Percentiles rank a stretch among this genome's conserved stretches.
These are phyloP conservation scores for Eleginops maclovinus DNA, from an alignment of 2,113 vertebrate genomes.

Conservation along the genomic window DNA sequence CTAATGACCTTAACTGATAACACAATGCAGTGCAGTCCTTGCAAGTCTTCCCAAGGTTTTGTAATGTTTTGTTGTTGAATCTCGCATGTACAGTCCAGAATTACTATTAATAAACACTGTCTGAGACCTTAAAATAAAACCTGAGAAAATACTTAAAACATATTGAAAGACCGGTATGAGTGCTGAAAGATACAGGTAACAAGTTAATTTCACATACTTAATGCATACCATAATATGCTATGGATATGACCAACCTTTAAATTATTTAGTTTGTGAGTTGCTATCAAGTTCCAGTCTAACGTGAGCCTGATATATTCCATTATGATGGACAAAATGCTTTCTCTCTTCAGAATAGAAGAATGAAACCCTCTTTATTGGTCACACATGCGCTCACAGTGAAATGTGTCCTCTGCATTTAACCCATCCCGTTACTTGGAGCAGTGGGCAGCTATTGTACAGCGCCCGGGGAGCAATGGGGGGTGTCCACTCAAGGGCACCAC, in stretches of 20 bases:
- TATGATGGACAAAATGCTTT: not conserved
- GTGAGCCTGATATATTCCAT: not conserved
- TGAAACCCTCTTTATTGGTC: too few species aligned
- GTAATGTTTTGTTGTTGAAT: conserved; percentile 25
- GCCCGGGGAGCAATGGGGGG: too few species aligned
- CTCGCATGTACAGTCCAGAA: not conserved
- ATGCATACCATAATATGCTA: not conserved
- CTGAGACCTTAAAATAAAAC: not conserved
- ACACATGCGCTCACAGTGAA: too few species aligned
- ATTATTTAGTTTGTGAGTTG: not conserved
- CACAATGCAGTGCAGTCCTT: conserved; percentile 29
- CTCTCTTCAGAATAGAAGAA: conserved; percentile 19
- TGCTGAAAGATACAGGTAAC: not conserved
- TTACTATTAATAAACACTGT: conserved; percentile 25
- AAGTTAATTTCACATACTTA: not conserved
- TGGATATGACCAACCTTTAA: not conserved
- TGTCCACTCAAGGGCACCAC: too few species aligned
- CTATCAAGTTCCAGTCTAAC: not conserved
- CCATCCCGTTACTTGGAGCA: too few species aligned
- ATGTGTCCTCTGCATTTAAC: too few species aligned
- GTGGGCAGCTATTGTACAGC: too few species aligned
- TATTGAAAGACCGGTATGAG: too few species aligned
- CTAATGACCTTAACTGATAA: not conserved
- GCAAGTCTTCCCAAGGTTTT: conserved; percentile 16
- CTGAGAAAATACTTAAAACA: not conserved